Evolutionary conservation across 2,113 vertebrate genomes (phyloP).

Genomic region (Forbesichthys papilliferus): DNA sequence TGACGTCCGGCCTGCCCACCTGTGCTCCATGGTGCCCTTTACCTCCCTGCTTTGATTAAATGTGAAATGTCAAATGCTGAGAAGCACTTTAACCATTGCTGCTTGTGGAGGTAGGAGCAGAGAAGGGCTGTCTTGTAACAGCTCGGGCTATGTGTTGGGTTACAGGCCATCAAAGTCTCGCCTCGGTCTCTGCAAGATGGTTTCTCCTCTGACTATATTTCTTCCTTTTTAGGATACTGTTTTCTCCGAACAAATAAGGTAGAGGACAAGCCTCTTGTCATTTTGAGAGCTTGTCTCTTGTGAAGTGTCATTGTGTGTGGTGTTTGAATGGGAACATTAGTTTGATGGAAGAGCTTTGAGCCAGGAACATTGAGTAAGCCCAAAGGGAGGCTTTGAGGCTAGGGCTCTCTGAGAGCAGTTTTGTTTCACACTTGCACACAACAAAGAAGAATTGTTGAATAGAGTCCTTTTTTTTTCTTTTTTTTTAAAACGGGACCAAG

Average conservation of each 20-base stretch:
- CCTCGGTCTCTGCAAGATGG: constrained; percentile 13
- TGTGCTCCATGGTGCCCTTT: constrained; percentile 67
- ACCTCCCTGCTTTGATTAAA: constrained; percentile 65
- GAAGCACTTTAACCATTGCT: constrained; percentile 65
- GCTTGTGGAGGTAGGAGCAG: constrained; percentile 51
- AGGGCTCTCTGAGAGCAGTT: constrained; percentile 23
- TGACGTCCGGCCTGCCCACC: constrained; percentile 55
- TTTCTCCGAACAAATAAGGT: constrained; percentile 14
- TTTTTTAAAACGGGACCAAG: background rate
- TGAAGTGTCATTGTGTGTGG: constrained; percentile 24
- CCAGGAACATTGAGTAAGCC: constrained; percentile 18
- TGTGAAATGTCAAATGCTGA: constrained; percentile 71
- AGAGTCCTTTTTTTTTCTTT: background rate
- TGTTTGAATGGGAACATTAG: constrained; percentile 30
- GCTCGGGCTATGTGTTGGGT: background rate
- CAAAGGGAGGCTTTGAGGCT: constrained; percentile 15
- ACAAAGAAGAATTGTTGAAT: constrained; percentile 1
- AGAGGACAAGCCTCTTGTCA: background rate
- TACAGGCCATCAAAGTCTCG: constrained; percentile 13
- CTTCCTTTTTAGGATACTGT: constrained; percentile 35
- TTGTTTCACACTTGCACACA: constrained; percentile 4
- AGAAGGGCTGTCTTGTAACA: constrained; percentile 13
- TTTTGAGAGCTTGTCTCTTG: constrained; percentile 15
- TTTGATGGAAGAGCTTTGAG: constrained; percentile 29
- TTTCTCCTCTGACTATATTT: constrained; percentile 36